Evolutionary conservation across 2,797 vertebrate genomes (phyloP).

Genomic region (Sitta carolinensis): DNA sequence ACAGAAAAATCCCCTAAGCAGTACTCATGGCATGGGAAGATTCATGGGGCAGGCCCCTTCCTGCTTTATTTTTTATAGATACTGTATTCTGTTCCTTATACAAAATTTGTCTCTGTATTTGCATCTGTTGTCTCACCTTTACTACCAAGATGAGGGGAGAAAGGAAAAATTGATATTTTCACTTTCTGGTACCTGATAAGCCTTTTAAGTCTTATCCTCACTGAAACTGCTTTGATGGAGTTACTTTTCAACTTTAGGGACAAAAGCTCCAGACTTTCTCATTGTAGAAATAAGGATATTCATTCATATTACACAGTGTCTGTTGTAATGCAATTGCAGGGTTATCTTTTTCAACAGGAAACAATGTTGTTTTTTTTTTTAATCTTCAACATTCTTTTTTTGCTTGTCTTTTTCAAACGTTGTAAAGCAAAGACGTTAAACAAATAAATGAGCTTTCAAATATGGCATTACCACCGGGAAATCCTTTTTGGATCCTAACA

Average conservation of each 20-base stretch:
- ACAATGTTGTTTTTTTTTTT: neutral
- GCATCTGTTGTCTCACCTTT: neutral
- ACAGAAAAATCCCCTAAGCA: neutral
- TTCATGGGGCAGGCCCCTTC: neutral
- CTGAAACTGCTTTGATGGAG: neutral
- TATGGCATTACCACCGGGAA: neutral
- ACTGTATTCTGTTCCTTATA: neutral
- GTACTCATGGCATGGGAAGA: neutral
- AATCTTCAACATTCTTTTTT: neutral
- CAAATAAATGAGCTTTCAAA: neutral
- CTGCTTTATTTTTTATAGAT: neutral
- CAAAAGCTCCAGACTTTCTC: neutral
- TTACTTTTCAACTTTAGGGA: neutral
- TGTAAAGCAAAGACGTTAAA: neutral
- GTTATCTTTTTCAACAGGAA: neutral
- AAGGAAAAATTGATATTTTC: neutral
- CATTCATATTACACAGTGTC: accelerated
- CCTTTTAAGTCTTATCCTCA: neutral
- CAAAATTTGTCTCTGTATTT: neutral
- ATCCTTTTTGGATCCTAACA: neutral
- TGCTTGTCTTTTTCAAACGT: neutral
- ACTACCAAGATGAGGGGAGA: neutral
- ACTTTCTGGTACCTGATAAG: neutral
- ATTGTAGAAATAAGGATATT: neutral
- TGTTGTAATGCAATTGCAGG: accelerated